A percentile compares a stretch with the other conserved stretches of the same genome.
These are phyloP conservation scores for Macrocentrus cingulum DNA, from an alignment of 1,140 invertebrate genomes.

Conservation along the genomic window DNA sequence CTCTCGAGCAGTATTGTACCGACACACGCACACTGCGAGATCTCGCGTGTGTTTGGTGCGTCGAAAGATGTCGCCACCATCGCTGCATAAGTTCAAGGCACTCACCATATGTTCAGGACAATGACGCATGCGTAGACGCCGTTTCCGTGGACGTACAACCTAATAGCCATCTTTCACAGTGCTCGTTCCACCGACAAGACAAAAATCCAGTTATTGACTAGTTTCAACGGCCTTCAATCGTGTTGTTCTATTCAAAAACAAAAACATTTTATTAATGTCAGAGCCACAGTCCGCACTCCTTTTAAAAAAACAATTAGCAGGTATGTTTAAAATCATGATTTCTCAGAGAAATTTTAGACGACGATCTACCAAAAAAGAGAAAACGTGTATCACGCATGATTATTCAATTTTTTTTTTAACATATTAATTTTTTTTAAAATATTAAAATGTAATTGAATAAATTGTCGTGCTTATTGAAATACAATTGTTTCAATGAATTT, in stretches of 20 bases:
- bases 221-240: constrained; percentile 46
- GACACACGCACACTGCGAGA: too few relatives aligned
- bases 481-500: neutral
- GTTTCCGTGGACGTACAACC: constrained; percentile 36
- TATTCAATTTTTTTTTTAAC: constrained; percentile 32
- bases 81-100: too few relatives aligned
- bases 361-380: neutral
- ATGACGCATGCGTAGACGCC: constrained; percentile 48
- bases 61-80: too few relatives aligned
- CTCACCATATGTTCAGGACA: too few relatives aligned
- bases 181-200: constrained; percentile 44
- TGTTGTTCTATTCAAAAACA: constrained; percentile 48
- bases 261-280: constrained; percentile 78
- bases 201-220: constrained; percentile 54
- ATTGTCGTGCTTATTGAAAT: neutral
- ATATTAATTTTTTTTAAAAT: neutral
- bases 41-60: too few relatives aligned
- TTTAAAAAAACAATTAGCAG: constrained; percentile 93
- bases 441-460: neutral
- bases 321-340: constrained; percentile 57
- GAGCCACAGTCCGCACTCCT: constrained; percentile 92
- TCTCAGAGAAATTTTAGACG: neutral
- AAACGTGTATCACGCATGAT: constrained; percentile 15
- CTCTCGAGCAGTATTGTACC: too few relatives aligned
- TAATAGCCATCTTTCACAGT: constrained; percentile 28